These are phyloP conservation scores for Leucopsar rothschildi DNA, from an alignment of 2,113 vertebrate genomes.

Conservation along the genomic window DNA sequence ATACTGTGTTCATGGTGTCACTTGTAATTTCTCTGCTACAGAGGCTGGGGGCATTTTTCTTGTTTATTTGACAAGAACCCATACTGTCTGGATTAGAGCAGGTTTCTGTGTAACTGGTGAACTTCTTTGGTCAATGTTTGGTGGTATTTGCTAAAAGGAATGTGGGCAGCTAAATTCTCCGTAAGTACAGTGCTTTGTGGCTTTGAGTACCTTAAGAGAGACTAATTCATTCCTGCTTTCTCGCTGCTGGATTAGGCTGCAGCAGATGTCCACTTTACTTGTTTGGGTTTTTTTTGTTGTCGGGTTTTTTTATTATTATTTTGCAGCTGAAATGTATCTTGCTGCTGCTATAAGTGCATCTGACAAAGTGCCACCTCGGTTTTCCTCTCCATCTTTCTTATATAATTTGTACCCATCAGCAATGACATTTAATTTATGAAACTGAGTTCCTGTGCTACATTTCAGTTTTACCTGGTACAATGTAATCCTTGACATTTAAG, in stretches of 20 bases:
- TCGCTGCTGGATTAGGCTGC: neutral
- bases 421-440: conserved; percentile 59
- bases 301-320: neutral
- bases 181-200: neutral
- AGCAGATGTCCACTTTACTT: neutral
- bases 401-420: conserved; percentile 42
- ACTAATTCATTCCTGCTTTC: neutral
- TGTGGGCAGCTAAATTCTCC: neutral
- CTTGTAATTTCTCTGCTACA: neutral
- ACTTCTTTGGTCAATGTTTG: neutral
- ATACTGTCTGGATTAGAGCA: neutral
- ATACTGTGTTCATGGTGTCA: neutral
- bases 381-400: conserved; percentile 23
- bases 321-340: neutral
- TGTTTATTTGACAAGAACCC: neutral
- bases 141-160: neutral
- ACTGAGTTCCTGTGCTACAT: neutral
- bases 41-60: neutral
- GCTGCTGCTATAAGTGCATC: conserved; percentile 24
- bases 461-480: conserved; percentile 25
- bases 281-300: neutral
- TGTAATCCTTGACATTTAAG: conserved; percentile 57
- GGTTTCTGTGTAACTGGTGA: neutral
- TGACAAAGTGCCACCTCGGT: conserved; percentile 1
- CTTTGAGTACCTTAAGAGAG: neutral